Conservation (phyloP, 2,113 vertebrate species). For the Chrysochloris asiatica region DNA sequence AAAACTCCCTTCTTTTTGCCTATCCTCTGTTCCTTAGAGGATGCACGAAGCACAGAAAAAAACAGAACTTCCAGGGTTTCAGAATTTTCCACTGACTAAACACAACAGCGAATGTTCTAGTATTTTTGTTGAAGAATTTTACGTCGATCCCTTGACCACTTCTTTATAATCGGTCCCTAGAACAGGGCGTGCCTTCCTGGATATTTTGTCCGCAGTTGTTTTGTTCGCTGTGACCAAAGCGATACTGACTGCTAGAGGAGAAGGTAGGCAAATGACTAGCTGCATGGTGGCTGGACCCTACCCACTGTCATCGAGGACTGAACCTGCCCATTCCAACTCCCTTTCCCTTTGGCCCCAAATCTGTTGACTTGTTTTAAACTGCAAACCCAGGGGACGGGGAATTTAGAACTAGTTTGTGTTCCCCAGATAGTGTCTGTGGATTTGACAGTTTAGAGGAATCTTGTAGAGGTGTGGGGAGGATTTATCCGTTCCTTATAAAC, state of each 20-base stretch:
- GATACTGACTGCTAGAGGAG: fast-evolving
- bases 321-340: background rate
- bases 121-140: background rate
- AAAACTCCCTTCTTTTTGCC: background rate
- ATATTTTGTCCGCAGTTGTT: background rate
- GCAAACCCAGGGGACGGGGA: background rate
- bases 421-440: background rate
- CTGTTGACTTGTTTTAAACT: background rate
- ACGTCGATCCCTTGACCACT: background rate
- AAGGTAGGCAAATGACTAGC: background rate
- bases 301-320: background rate
- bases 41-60: background rate
- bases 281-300: fast-evolving
- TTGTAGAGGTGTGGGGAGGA: background rate
- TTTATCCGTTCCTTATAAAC: background rate
- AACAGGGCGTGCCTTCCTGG: slow-evolving; percentile 9
- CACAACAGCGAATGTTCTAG: background rate
- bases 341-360: background rate
- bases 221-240: background rate
- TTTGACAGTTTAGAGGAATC: background rate
- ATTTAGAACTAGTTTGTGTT: background rate
- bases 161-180: slow-evolving; percentile 33
- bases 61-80: background rate
- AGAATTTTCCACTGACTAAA: background rate
- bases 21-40: background rate